Base-by-base conservation (phyloP, 1,140 invertebrate genomes). In the Drosophila punjabiensis region DNA sequence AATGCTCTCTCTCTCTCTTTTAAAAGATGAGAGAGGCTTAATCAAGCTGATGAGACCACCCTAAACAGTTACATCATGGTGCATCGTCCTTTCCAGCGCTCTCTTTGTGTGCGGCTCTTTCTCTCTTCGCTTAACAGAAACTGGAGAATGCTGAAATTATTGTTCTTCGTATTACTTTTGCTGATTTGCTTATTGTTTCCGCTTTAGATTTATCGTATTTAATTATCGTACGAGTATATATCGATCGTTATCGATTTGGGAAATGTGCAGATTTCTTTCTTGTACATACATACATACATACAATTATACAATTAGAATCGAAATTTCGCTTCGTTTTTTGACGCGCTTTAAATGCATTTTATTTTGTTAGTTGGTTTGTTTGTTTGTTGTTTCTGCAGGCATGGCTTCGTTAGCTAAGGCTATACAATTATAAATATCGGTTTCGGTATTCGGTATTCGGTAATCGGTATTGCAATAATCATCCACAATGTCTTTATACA, bases 101-200 rank as follows among this genome's bases (percentile, higher is more conserved):
- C 28, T 13, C 18, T 66, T 13, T 30, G 35, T n/a, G n/a, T 24
- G 13, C 28, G 39, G 45, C 66, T 55, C 28, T 56, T 4, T 60
- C 28, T 60, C 28, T 60, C 39, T 60, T 59, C 60, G 71, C 77
- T 75, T 78, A 87, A 87, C 80, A 80, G 47, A 88, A 87, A 70
- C 64, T 66, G 71, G 56, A 79, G 60, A 86, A 86, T 86, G 83
- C 83, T 82, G 71, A 83, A 80, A 77, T 83, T 87, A 87, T 87
- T 87, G 84, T 87, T 87, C 84, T 83, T 85, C 53, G 64, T 86
- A 81, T 85, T 82, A 82, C 79, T 82, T 82, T 80, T 82, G 79
- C 81, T 82, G 68, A 71, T 85, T 62, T 66, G 41, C 43, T 81
- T 69, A 76, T 79, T 81, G 79, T 73, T 81, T 68, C 73, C 64